Evolutionary conservation across 2,888 invertebrate genomes (phyloP), one percentile per base, ranked within the genome.

Genomic region (Odontomyia ornata): DNA sequence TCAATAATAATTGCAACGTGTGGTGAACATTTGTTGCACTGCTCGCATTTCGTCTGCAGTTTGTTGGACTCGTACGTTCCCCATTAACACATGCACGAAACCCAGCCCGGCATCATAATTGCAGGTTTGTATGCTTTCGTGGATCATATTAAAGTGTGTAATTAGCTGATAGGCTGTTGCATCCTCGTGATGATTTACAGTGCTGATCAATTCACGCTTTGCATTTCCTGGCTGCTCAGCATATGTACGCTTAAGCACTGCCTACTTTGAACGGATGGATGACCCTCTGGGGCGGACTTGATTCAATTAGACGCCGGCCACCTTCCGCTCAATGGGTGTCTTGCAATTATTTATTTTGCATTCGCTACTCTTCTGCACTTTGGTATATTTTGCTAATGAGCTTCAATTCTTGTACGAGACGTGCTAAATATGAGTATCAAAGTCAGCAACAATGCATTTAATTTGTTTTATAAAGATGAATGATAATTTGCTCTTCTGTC

Each of bases 81-180:
- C 52, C 52, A 52, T 52, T 52, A 52, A 18, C 52, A 27, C 64
- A 21, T 15, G 60, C 25, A 27, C 64, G 23, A 28, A n/a, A 36
- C 18, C 43, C 18, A 9, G 21, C 1, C 43, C 25, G 72, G 18
- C 72, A 21, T 56, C 30, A 30, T 72, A 72, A 72, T 72, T 72
- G 57, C 72, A 56, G 67, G 43, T 67, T 65, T 67, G 67, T 67
- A 46, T 67, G 21, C 46, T 23, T 64, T 46, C 46, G 46, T 67
- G 67, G 67, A 0, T 64, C 23, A 28, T 30, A 21, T 13, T 60
- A 25, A 27, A 64, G 3, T 67, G 46, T 43, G n/a, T 46, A 67
- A 67, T 67, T 67, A 67, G 56, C 56, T 72, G 56, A 56, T 57
- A 72, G 56, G 57, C 57, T 72, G 56, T 23, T 47, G 69, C 47